These are phyloP conservation scores for Steromphala cineraria DNA, from an alignment of 2,888 invertebrate genomes.

Conservation along the genomic window DNA sequence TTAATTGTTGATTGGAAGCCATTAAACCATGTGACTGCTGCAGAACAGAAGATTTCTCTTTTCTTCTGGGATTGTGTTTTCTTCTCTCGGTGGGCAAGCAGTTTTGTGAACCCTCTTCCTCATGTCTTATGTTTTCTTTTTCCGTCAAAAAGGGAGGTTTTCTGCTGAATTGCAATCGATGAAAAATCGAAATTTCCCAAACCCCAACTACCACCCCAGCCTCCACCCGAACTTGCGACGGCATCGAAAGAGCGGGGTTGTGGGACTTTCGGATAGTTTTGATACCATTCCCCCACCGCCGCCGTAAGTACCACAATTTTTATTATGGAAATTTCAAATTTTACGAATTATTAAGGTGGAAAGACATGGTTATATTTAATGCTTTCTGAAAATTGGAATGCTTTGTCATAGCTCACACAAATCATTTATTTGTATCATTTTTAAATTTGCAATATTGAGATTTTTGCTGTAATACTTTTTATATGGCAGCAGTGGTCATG, in stretches of 20 bases:
- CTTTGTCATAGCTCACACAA: too few relatives aligned
- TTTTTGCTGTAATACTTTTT: neutral
- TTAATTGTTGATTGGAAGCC: too few relatives aligned
- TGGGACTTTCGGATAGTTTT: constrained; percentile 52
- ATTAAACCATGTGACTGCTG: too few relatives aligned
- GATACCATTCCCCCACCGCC: constrained; percentile 69
- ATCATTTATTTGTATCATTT: too few relatives aligned
- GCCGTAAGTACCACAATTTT: constrained; percentile 52
- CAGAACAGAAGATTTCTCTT: too few relatives aligned
- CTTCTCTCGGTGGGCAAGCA: neutral
- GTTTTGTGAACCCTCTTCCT: neutral
- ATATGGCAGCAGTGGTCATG: too few relatives aligned
- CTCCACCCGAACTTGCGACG: neutral
- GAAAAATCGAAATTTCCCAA: constrained; percentile 17
- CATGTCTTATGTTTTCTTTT: constrained; percentile 56
- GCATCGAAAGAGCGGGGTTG: constrained; percentile 63
- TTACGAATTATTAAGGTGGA: neutral
- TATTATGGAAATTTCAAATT: neutral
- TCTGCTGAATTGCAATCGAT: constrained; percentile 18
- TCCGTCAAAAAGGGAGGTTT: constrained; percentile 33
- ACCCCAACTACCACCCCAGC: constrained; percentile 1
- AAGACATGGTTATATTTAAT: neutral
- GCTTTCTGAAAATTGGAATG: neutral
- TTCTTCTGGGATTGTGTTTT: too few relatives aligned
- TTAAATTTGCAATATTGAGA: too few relatives aligned